These are phyloP conservation scores for Moxostoma hubbsi DNA, from an alignment of 2,797 vertebrate species.

Conservation along the genomic window DNA sequence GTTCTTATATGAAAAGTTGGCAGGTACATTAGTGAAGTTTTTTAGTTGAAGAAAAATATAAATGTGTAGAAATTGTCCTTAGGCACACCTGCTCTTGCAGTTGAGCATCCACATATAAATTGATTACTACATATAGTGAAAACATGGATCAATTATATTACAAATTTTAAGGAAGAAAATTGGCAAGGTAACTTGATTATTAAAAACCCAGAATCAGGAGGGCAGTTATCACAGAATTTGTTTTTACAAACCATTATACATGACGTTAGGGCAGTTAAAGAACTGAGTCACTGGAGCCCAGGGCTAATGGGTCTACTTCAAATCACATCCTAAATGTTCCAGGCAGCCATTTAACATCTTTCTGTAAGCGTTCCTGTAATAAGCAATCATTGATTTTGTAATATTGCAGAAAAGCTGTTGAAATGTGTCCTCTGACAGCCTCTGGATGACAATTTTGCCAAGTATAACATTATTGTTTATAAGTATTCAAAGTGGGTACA, in stretches of 20 bases:
- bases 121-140: neutral
- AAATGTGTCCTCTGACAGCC: conserved; percentile 47
- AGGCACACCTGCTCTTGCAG: too few species aligned
- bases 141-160: neutral
- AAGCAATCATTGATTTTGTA: conserved; percentile 48
- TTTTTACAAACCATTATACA: conserved; percentile 8
- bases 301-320: neutral
- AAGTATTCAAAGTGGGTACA: conserved; percentile 39
- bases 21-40: too few species aligned
- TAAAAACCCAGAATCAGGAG: neutral
- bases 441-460: conserved; percentile 36
- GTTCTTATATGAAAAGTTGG: too few species aligned
- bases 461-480: conserved; percentile 55
- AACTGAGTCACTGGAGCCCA: neutral
- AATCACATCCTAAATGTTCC: conserved; percentile 33
- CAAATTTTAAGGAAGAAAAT: neutral
- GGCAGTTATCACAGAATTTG: neutral
- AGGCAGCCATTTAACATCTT: conserved; percentile 39
- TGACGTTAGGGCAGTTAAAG: neutral
- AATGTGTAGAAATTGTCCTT: too few species aligned
- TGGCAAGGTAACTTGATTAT: conserved; percentile 1
- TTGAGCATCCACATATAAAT: too few species aligned
- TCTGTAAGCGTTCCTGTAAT: conserved; percentile 51
- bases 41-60: too few species aligned
- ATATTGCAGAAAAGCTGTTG: conserved; percentile 48